Percentiles rank a stretch among this genome's conserved stretches.
Conservation (phyloP, 2,113 vertebrate genomes). For the Corythornis madagascariensis region DNA sequence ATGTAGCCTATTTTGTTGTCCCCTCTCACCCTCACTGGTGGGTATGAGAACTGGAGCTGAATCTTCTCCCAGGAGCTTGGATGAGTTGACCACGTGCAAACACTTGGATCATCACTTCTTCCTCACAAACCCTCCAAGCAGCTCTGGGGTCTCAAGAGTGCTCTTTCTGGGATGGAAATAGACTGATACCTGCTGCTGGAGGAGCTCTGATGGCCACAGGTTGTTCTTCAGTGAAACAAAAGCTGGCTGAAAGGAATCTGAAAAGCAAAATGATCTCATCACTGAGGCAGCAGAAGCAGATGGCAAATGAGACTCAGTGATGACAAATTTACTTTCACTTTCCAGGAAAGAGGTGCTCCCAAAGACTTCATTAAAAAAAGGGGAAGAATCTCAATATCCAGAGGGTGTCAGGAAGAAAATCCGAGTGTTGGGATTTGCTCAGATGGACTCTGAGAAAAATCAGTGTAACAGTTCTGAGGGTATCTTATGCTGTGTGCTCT, state of each 20-base stretch:
- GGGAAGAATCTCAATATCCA: too few relatives aligned
- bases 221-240: not conserved
- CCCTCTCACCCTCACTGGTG: not conserved
- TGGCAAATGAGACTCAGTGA: not conserved
- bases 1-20: not conserved
- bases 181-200: not conserved
- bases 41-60: not conserved
- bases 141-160: rapidly evolving
- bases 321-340: not conserved
- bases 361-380: not conserved
- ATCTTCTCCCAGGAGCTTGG: not conserved
- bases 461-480: not conserved
- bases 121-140: not conserved
- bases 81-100: not conserved
- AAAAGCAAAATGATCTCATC: not conserved
- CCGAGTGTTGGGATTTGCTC: not conserved
- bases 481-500: not conserved
- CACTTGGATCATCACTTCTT: not conserved
- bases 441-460: not conserved
- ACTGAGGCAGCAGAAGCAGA: not conserved
- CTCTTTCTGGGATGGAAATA: not conserved
- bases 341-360: not conserved
- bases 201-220: not conserved
- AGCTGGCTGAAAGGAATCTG: not conserved
- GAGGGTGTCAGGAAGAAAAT: not conserved